Conservation (phyloP, 2,113 vertebrate species). For the Cercocebus atys region DNA sequence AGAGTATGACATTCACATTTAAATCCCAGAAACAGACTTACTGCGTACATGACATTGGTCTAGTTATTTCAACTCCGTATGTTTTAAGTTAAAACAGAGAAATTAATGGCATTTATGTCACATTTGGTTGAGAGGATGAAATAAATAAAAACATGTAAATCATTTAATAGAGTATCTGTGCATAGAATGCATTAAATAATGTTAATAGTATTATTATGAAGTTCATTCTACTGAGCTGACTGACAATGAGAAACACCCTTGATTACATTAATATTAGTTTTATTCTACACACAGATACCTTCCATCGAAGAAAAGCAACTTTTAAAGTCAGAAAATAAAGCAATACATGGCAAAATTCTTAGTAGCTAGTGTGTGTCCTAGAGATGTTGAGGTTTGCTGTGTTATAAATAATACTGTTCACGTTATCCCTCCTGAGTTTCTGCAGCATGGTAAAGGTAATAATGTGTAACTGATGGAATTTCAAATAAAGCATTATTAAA, state of each 20-base stretch:
- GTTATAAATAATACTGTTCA: slow-evolving; percentile 77
- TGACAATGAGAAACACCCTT: neutral
- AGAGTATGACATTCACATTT: neutral
- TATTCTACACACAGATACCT: neutral
- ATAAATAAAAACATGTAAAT: neutral
- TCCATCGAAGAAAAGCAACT: slow-evolving; percentile 47
- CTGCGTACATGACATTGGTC: neutral
- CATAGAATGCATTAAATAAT: neutral
- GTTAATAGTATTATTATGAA: neutral
- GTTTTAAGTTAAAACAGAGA: neutral
- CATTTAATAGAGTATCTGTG: neutral
- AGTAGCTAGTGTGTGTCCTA: slow-evolving; percentile 34
- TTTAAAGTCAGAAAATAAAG: slow-evolving; percentile 71
- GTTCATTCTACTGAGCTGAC: neutral
- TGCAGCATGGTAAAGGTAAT: slow-evolving; percentile 74
- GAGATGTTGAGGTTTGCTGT: slow-evolving; percentile 70
- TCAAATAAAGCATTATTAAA: slow-evolving; percentile 83
- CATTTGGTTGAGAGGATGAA: neutral
- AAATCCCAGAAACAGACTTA: neutral
- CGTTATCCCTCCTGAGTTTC: slow-evolving; percentile 69
- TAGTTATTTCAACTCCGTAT: neutral
- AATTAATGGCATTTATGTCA: neutral
- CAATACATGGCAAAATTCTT: slow-evolving; percentile 59
- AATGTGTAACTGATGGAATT: slow-evolving; percentile 83
- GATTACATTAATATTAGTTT: neutral